Base-by-base conservation (phyloP, 2,888 invertebrate genomes). In the Hemicrepidius hirtus region DNA sequence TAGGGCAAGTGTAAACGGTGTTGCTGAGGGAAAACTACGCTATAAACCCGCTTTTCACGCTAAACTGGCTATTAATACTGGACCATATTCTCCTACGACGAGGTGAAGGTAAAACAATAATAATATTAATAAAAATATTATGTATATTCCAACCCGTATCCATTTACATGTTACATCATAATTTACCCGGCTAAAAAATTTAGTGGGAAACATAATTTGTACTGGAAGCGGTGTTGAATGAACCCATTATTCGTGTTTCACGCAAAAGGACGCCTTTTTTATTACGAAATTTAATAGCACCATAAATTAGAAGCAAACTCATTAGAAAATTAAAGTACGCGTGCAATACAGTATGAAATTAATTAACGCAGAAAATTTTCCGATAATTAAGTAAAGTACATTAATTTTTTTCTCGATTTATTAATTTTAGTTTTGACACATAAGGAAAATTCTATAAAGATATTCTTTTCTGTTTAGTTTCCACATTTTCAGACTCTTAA, bases 11-110 rank as follows among this genome's bases (percentile, higher is more conserved):
- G 24, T 12, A 41, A 49, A 49, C 16, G 49, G 18, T 49, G 24
- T 21, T 20, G 49, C 49, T 49, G 49, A 20, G 49, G 49, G 44
- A 49, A 49, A 49, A 49, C 49, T 49, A 49, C 49, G 3, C 21
- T 10, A 49, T 49, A 49, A 49, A 49, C 18, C 10, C n/a, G 49
- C 24, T 49, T 49, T 49, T 12, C 21, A 3, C 3, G 49, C 49
- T 20, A 21, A 49, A 49, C 21, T 24, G 21, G 20, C 12, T 49
- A 24, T n/a, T 49, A 49, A 49, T 49, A 49, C 21, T 12, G 18
- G 12, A 5, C 21, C 21, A 21, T 49, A 49, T 49, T 21, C 49
- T 44, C 7, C 18, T 1, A 44, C 6, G 44, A 5, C 4, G 13
- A 41, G 16, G 16, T 4, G 6, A 41, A 41, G 40, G 40, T 41